These are phyloP conservation scores for Proisotoma minuta DNA, from an alignment of 2,888 invertebrate species.

Conservation along the genomic window DNA sequence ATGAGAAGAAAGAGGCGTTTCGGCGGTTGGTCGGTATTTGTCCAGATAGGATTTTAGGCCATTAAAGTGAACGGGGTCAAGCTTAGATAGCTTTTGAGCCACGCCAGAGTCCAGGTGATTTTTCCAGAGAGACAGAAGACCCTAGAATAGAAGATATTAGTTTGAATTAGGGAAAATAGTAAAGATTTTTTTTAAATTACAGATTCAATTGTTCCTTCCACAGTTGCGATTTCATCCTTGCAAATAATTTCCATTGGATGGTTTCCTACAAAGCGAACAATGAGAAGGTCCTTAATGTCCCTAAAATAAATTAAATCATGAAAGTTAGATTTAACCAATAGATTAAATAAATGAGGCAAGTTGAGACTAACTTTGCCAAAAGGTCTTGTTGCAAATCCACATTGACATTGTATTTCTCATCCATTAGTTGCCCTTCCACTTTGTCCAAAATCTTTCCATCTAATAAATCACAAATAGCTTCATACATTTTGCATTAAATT, in stretches of 20 bases:
- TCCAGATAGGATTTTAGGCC: conserved; percentile 1
- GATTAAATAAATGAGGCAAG: neutral
- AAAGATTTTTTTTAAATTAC: neutral
- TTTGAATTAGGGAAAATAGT: neutral
- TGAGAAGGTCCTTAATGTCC: neutral
- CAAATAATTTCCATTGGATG: conserved; percentile 11
- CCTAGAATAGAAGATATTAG: neutral
- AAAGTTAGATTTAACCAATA: too few relatives aligned
- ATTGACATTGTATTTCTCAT: neutral
- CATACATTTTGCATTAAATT: neutral
- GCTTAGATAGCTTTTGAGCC: neutral
- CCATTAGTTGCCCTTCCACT: neutral
- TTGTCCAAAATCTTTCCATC: neutral
- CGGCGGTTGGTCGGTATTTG: neutral
- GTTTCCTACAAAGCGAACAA: neutral
- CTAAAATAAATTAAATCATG: too few relatives aligned
- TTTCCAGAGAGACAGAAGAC: neutral
- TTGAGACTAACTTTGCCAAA: conserved; percentile 2
- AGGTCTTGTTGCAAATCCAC: conserved; percentile 3
- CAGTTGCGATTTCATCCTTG: neutral
- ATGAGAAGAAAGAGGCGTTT: neutral
- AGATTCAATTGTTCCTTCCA: conserved; percentile 4
- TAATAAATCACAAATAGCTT: neutral
- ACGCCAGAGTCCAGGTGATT: neutral
- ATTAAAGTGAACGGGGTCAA: conserved; percentile 7